Evolutionary conservation across 2,113 vertebrate genomes (phyloP).

Genomic region (Phocoena sinus): DNA sequence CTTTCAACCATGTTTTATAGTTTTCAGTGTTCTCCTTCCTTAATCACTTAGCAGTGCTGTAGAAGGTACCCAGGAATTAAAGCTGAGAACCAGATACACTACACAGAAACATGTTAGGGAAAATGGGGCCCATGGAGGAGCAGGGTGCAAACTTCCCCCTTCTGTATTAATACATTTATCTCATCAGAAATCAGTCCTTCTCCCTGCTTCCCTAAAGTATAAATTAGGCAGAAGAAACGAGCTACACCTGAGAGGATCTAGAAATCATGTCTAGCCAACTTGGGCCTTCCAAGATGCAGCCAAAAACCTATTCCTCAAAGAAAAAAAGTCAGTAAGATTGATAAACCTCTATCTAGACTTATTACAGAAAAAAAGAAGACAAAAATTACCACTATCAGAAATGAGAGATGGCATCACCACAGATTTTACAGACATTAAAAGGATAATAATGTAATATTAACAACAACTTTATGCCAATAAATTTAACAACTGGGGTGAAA

Average conservation of each 20-base stretch:
- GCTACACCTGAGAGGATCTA: not conserved
- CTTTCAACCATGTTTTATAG: not conserved
- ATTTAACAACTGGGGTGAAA: not conserved
- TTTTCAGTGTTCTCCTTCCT: not conserved
- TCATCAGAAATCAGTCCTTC: not conserved
- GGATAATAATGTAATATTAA: not conserved
- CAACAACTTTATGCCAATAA: not conserved
- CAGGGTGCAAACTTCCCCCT: too few relatives aligned
- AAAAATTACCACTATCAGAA: not conserved
- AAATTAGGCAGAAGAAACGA: not conserved
- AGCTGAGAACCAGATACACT: not conserved
- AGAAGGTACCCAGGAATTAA: not conserved
- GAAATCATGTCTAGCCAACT: not conserved
- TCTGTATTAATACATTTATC: fast-evolving
- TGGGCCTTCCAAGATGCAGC: not conserved
- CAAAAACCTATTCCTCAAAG: not conserved
- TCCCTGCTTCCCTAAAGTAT: not conserved
- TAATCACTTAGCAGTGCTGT: not conserved
- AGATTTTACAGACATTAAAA: not conserved
- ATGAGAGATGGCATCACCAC: not conserved
- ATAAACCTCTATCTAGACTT: not conserved
- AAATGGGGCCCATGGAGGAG: fast-evolving
- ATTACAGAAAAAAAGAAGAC: not conserved
- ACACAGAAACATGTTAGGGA: not conserved
- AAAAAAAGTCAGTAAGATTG: not conserved